Base-by-base conservation (phyloP, 2,888 invertebrate species). In the Trachelus iudaicus region DNA sequence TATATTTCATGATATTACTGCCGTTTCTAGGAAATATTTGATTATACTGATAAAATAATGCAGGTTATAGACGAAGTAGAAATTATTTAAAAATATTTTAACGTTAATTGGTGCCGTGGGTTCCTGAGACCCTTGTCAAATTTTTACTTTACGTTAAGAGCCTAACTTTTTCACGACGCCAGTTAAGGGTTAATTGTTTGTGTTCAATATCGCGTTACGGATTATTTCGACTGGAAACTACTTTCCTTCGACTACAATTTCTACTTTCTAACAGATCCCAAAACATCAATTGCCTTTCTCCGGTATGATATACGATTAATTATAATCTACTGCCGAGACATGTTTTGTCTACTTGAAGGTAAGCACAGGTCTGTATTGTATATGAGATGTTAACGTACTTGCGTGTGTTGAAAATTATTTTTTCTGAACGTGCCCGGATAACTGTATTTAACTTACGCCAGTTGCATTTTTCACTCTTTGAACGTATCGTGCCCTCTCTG, bases 401-500 rank as follows among this genome's bases (percentile, higher is more conserved):
- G 9, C 56, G 56, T 23, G 56, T 23, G 9, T 23, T 56, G 56
- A 56, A 56, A 56, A 9, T 56, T 56, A 2, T 23, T 56, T 56
- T 23, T 23, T 6, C 35, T 35, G 35, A 40, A 40, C 15, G 56
- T 56, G 23, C 9, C 2, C 23, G 2, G 23, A 23, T 9, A 56
- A 56, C 23, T 56, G 23, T 9, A 23, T 56, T 15, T 56, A 23
- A 9, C 23, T 23, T 23, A 23, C 9, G 23, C 23, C 56, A 56
- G 56, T 56, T 56, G 56, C 6, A 23, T 56, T 56, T 2, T 23
- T 56, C 9, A 56, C 9, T 56, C 56, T 23, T 56, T 2, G 56
- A 56, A 9, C 56, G 56, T 23, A 75, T 81, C 76, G 81, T 79
- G 80, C 79, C 85, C 56, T 56, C 56, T 56, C 56, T 56, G 56